Evolutionary conservation across 2,797 vertebrate genomes (phyloP).

Genomic region (Podarcis lilfordi): DNA sequence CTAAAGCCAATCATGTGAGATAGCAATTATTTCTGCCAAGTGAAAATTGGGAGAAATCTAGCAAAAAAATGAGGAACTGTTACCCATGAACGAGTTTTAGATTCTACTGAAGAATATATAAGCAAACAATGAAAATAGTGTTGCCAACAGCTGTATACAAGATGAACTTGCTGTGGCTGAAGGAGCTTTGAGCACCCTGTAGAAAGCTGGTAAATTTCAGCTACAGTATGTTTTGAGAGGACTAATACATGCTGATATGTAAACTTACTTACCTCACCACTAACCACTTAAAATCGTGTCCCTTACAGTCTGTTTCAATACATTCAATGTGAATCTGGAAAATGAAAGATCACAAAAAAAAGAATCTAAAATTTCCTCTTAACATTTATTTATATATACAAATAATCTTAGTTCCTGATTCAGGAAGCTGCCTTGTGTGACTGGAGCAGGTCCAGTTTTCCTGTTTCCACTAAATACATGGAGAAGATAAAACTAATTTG

Average conservation of each 20-base stretch:
- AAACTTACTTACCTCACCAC: constrained; percentile 6
- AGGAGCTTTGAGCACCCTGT: neutral
- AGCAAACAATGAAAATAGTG: neutral
- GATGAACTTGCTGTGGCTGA: neutral
- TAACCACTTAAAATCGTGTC: neutral
- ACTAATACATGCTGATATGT: neutral
- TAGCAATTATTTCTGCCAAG: neutral
- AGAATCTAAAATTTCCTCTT: constrained; percentile 2
- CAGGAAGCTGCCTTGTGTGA: neutral
- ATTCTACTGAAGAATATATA: neutral
- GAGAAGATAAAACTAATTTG: neutral
- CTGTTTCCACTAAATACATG: neutral
- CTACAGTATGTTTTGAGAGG: neutral
- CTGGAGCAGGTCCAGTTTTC: neutral
- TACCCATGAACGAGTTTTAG: neutral
- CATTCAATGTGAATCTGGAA: constrained; percentile 55
- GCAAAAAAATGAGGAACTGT: neutral
- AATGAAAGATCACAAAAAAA: constrained; percentile 25
- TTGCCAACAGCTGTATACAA: neutral
- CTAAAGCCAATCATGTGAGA: neutral
- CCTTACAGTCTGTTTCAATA: constrained; percentile 53
- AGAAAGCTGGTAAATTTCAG: neutral
- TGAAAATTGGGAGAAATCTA: neutral
- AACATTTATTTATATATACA: neutral
- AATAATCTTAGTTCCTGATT: neutral